These are phyloP conservation scores for Sinosuthora webbiana DNA, from an alignment of 2,113 vertebrate genomes.

Conservation along the genomic window DNA sequence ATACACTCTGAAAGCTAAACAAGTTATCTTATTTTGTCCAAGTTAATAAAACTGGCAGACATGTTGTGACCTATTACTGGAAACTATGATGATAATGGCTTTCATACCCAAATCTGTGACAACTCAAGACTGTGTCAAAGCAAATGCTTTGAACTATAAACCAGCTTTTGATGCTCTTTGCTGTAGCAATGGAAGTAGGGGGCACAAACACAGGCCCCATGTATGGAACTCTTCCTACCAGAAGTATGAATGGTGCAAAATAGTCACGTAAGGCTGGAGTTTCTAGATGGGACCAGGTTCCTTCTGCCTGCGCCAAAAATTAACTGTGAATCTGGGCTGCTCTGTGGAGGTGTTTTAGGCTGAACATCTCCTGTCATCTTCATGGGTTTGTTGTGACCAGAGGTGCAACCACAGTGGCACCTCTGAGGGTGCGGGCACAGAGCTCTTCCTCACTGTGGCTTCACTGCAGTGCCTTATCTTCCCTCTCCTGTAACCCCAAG, in stretches of 20 bases:
- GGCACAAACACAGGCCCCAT: accelerated
- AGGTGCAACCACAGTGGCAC: background rate
- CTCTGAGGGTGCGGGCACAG: background rate
- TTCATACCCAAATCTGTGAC: background rate
- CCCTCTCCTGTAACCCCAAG: background rate
- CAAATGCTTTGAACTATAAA: background rate
- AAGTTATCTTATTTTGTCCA: background rate
- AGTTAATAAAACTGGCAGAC: background rate
- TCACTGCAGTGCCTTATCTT: accelerated
- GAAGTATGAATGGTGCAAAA: background rate
- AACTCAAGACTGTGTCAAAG: background rate
- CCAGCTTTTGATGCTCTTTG: background rate
- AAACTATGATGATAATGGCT: background rate
- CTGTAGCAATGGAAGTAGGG: background rate
- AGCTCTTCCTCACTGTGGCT: background rate
- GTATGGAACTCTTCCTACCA: background rate
- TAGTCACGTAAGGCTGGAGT: accelerated
- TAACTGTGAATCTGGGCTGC: background rate
- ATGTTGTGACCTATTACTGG: background rate
- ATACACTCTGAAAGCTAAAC: background rate
- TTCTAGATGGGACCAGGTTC: background rate
- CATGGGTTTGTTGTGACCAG: background rate
- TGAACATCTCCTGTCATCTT: background rate
- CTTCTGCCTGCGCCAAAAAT: background rate
- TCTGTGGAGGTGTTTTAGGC: background rate